Percentiles rank a stretch among this genome's conserved stretches.
These are phyloP conservation scores for Stomorhina lunata DNA, from an alignment of 2,888 invertebrate species.

Conservation along the genomic window DNA sequence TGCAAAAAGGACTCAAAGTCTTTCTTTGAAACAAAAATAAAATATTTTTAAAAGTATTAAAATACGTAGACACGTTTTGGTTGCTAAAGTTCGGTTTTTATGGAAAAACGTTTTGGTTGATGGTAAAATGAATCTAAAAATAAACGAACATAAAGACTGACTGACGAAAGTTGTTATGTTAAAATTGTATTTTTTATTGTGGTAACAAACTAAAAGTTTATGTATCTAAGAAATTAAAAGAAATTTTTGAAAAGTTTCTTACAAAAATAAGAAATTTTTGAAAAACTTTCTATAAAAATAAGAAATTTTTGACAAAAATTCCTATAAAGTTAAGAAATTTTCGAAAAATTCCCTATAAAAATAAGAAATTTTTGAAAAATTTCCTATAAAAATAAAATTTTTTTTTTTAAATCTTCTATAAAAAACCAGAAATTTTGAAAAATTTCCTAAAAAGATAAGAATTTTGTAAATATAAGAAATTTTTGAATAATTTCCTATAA, in stretches of 20 bases:
- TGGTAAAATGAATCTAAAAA: slow-evolving; percentile 27
- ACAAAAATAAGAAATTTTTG: no score
- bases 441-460: no score
- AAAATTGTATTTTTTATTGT: not conserved
- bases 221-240: slow-evolving; percentile 40
- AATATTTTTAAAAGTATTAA: slow-evolving; percentile 5
- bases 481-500: no score
- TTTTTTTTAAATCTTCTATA: no score
- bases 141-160: slow-evolving; percentile 20
- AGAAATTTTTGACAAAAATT: no score
- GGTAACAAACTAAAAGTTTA: slow-evolving; percentile 15
- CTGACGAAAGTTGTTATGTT: not conserved
- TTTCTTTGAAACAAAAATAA: not conserved
- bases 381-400: no score
- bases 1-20: not conserved
- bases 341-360: no score
- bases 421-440: no score
- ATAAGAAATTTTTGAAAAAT: no score
- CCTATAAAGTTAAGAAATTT: no score
- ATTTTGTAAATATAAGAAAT: no score
- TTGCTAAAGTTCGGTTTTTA: slow-evolving; percentile 43
- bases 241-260: slow-evolving; percentile 13
- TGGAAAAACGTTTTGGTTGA: slow-evolving; percentile 27
- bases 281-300: no score
- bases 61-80: slow-evolving; percentile 42